Base-by-base conservation (phyloP, 2,888 invertebrate genomes). In the Ophion ellenae region DNA sequence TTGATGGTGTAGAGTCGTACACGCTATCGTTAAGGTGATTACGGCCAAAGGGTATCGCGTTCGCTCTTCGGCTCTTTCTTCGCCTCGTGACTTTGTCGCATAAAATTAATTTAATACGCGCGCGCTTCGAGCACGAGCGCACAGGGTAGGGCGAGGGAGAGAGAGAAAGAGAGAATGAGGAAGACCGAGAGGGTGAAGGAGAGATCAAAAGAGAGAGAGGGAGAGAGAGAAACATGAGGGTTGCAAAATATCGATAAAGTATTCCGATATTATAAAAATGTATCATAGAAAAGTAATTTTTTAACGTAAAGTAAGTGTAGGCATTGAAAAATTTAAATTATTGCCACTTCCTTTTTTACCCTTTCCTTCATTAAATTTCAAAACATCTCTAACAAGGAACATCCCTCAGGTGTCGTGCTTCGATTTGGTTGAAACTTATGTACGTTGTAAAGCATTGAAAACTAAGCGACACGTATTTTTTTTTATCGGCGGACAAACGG, bases 101-200 rank as follows among this genome's bases (percentile, higher is more conserved):
- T 85, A 78, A 84, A 85, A 85, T 85, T 87, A 87, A 85, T 85
- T 83, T 83, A 81, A 87, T 81, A 85, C 85, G 75, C 79, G 69
- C 59, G 53, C 20, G 71, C 61, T 40, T 40, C 40, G 40, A 11
- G n/a, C 40, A 40, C 73, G 20, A 28, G 73, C 36, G 36, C 64
- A n/a, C 28, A 64, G 53, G n/a, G 83, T 24, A 59, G 11, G 59
- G 32, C n/a, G 64, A 11, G 24, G 57, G 74, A 63, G 64, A 69
- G 45, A 64, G 53, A 79, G 59, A 14, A 47, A 17, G 40, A 40
- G 63, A 45, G 57, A 63, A 63, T 14, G 36, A 36, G 59, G 36
- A 57, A 66, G 57, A 67, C 20, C 32, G 20, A 45, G 28, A 47
- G 14, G 14, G 11, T 2, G 47, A 47, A 10, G 10, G 14, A 47